Conservation (phyloP, 1,140 invertebrate species). For the Mizuhopecten yessoensis region DNA sequence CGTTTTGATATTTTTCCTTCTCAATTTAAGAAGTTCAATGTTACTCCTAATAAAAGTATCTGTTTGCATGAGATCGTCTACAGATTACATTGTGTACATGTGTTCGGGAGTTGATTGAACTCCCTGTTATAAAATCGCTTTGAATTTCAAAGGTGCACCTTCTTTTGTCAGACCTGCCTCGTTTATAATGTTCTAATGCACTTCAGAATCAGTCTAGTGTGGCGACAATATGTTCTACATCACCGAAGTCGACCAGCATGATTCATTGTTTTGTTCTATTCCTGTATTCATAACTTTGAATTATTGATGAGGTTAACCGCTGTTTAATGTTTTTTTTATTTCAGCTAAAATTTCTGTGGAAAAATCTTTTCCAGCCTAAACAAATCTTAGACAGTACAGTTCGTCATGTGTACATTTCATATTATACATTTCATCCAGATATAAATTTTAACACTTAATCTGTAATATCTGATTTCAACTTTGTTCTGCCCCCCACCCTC, state of each 20-base stretch:
- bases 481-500: no score
- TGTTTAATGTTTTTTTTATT: no score
- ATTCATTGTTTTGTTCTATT: not conserved
- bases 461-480: no score
- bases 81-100: not conserved
- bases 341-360: no score
- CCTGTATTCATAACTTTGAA: not conserved
- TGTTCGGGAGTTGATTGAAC: not conserved
- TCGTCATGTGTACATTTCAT: no score
- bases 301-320: not conserved
- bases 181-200: not conserved
- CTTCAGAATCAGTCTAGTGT: not conserved
- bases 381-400: no score
- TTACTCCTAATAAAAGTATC: not conserved
- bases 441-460: no score
- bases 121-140: not conserved
- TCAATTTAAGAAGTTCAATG: not conserved
- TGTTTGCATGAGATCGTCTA: not conserved
- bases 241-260: not conserved
- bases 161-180: not conserved
- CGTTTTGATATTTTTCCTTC: conserved; percentile 4
- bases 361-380: no score
- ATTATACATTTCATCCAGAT: no score
- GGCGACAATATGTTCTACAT: conserved; percentile 37
- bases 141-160: not conserved